Evolutionary conservation across 2,888 invertebrate species (phyloP).

Genomic region (Tanypteryx hageni): DNA sequence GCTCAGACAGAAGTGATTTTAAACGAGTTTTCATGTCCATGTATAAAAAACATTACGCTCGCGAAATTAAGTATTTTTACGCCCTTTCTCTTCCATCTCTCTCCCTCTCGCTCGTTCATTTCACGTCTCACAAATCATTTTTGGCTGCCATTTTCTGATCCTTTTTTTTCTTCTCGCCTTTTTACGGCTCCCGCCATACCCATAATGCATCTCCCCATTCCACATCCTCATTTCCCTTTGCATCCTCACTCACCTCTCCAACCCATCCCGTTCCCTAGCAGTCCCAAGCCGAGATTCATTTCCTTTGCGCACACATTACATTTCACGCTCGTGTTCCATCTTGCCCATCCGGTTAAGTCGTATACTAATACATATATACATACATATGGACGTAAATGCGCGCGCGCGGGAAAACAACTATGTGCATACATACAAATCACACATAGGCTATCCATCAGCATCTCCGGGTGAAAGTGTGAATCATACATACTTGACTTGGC

Average conservation of each 20-base stretch:
- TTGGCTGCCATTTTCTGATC: not conserved
- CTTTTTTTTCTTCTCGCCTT: not conserved
- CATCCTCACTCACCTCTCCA: too few relatives aligned
- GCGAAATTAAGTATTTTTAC: not conserved
- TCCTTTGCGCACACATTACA: not conserved
- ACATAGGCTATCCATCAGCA: too few relatives aligned
- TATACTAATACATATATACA: not conserved
- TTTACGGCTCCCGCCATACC: not conserved
- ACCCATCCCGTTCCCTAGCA: too few relatives aligned
- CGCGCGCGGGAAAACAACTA: not conserved
- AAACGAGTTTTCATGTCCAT: not conserved
- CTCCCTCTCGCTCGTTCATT: not conserved
- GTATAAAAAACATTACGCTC: not conserved
- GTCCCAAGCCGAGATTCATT: conserved; percentile 2
- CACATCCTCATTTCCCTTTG: not conserved
- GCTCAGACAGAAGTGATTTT: not conserved
- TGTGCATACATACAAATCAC: not conserved
- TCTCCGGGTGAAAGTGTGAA: too few relatives aligned
- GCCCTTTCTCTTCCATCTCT: not conserved
- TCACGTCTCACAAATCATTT: not conserved
- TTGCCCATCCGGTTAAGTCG: not conserved
- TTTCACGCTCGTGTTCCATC: not conserved
- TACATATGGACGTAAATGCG: not conserved
- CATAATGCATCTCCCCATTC: not conserved
- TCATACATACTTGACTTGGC: too few relatives aligned